Percentiles rank a stretch among this genome's conserved stretches.
phyloP scores from a whole-genome alignment of 2,113 vertebrate genomes.

The Percopsis transmontana region DNA sequence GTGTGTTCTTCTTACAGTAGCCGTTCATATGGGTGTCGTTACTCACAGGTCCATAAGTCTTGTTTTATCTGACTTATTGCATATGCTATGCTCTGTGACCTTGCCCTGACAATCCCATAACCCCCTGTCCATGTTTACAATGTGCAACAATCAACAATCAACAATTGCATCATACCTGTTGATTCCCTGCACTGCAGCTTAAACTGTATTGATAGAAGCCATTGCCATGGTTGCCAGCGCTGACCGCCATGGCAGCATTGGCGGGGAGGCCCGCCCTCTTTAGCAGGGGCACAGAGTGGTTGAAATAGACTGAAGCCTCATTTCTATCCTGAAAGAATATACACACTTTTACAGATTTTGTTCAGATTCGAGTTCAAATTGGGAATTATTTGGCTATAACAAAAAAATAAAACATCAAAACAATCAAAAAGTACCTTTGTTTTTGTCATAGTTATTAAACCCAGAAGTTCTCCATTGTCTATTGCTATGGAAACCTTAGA shows the following conservation, averaged over 20 bases:
- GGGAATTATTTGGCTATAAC: neutral
- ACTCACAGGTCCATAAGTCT: too few relatives aligned
- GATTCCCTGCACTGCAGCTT: conserved; percentile 65
- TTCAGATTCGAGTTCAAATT: too few relatives aligned
- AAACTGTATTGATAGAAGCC: conserved; percentile 55
- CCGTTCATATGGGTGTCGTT: too few relatives aligned
- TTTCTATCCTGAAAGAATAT: conserved; percentile 66
- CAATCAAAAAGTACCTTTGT: conserved; percentile 53
- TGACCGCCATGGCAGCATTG: conserved; percentile 57
- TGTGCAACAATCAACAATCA: too few relatives aligned
- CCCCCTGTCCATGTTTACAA: neutral
- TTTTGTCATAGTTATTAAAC: conserved; percentile 66
- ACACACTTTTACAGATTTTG: too few relatives aligned
- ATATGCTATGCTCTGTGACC: too few relatives aligned
- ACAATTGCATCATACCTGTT: conserved; percentile 67
- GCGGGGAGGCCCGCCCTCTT: conserved; percentile 71
- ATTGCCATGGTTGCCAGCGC: conserved; percentile 46
- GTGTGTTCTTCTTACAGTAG: too few relatives aligned
- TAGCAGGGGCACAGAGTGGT: conserved; percentile 72
- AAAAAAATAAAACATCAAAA: too few relatives aligned
- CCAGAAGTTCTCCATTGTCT: conserved; percentile 69
- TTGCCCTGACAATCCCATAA: neutral
- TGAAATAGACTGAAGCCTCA: conserved; percentile 64
- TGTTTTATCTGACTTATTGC: neutral
- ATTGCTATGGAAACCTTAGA: conserved; percentile 64